Percentiles rank a stretch among this genome's conserved stretches.
Evolutionary conservation across 2,888 invertebrate species (phyloP).

Genomic region (Aproaerema taeniolella): DNA sequence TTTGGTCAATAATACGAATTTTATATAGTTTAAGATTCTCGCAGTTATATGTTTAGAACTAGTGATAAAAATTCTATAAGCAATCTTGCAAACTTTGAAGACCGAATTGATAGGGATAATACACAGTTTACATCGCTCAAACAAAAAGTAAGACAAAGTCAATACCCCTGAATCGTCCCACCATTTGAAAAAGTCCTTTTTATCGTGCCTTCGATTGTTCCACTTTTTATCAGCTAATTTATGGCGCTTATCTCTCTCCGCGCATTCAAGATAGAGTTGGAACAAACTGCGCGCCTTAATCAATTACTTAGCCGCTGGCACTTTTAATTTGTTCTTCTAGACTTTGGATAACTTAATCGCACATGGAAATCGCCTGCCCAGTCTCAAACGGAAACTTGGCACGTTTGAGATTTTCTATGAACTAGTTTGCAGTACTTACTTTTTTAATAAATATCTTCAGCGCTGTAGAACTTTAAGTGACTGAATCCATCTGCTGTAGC

Average conservation of each 20-base stretch:
- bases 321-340: conserved; percentile 51
- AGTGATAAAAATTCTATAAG: background rate
- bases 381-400: too few relatives aligned
- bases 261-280: conserved; percentile 42
- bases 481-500: too few relatives aligned
- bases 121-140: conserved; percentile 11
- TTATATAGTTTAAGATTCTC: too few relatives aligned
- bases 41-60: too few relatives aligned
- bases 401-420: conserved; percentile 1
- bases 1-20: too few relatives aligned
- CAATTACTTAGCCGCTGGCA: conserved; percentile 50
- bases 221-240: conserved; percentile 61
- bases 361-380: conserved; percentile 9
- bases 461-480: background rate
- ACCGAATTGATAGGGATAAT: background rate
- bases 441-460: conserved; percentile 1
- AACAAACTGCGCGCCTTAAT: conserved; percentile 52
- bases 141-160: conserved; percentile 17
- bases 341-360: conserved; percentile 27
- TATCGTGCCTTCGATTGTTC: conserved; percentile 29
- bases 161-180: conserved; percentile 4
- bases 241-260: conserved; percentile 51
- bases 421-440: background rate
- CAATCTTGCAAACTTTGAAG: too few relatives aligned
- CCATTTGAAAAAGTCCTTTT: conserved; percentile 22